These are phyloP conservation scores for Schmidtea mediterranea DNA, from an alignment of 1,140 invertebrate genomes.

Conservation along the genomic window DNA sequence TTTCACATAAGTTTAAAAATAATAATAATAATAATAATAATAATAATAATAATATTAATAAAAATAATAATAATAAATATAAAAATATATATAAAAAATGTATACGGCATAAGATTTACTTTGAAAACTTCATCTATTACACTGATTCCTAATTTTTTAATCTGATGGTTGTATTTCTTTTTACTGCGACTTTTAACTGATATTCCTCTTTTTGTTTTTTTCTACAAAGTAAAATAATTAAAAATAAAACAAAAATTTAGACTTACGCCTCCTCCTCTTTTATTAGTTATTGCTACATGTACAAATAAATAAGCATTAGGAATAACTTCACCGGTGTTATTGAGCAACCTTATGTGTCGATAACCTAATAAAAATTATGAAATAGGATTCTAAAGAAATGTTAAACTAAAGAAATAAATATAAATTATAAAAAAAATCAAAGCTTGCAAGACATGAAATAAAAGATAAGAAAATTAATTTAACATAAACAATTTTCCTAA, in stretches of 20 bases:
- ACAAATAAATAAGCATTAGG: slow-evolving; percentile 35
- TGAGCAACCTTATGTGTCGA: slow-evolving; percentile 33
- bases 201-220: slow-evolving; percentile 19
- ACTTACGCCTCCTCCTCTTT: slow-evolving; percentile 27
- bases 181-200: slow-evolving; percentile 16
- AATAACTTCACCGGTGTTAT: slow-evolving; percentile 33
- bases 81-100: no score
- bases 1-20: no score
- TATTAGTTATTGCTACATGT: slow-evolving; percentile 35
- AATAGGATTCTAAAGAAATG: slow-evolving; percentile 1
- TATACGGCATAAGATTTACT: no score
- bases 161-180: slow-evolving; percentile 17
- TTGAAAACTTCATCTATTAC: slow-evolving; percentile 24
- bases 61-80: no score
- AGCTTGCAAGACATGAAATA: no score
- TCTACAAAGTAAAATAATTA: slow-evolving; percentile 14
- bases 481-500: no score
- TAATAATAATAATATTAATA: no score
- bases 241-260: neutral
- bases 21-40: no score
- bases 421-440: no score
- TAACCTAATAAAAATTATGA: slow-evolving; percentile 29
- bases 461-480: no score
- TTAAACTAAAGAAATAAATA: no score
- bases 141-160: slow-evolving; percentile 21